These are phyloP conservation scores for Pristionchus entomophagus DNA, from an alignment of 2,888 invertebrate species.

Conservation along the genomic window DNA sequence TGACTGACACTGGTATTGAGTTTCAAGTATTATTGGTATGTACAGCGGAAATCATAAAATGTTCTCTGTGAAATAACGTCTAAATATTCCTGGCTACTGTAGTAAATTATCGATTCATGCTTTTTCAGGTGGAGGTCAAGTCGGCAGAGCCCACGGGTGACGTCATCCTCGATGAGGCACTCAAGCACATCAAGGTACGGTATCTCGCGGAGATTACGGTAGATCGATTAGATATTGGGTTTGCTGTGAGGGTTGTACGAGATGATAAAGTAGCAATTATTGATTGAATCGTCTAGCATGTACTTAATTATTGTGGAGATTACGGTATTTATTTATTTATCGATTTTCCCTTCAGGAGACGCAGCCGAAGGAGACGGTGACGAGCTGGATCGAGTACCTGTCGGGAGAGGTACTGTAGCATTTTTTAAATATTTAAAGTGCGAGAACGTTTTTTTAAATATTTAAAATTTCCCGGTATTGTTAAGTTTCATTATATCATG, in stretches of 20 bases:
- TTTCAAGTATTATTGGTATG: no score
- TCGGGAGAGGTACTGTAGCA: constrained; percentile 84
- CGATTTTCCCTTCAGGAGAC: constrained; percentile 82
- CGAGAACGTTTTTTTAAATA: background rate
- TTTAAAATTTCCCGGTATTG: background rate
- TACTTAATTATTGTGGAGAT: no score
- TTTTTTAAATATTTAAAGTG: background rate
- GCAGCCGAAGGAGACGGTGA: constrained; percentile 95
- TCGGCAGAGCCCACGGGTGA: constrained; percentile 96
- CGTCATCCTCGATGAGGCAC: constrained; percentile 89
- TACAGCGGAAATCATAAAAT: no score
- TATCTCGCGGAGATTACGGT: background rate
- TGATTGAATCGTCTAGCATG: no score
- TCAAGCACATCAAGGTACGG: constrained; percentile 90
- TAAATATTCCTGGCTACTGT: no score
- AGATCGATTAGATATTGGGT: background rate
- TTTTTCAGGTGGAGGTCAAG: constrained; percentile 81
- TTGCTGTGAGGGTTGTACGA: no score
- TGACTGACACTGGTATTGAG: no score
- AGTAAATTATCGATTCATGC: background rate
- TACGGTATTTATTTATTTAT: background rate
- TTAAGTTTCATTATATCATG: background rate
- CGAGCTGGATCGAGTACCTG: constrained; percentile 99
- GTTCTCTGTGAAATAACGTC: no score
- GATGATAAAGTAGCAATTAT: background rate